Evolutionary conservation across 2,888 invertebrate species (phyloP), one percentile per base, ranked within the genome.

Genomic region (Linnaemya vulpina): DNA sequence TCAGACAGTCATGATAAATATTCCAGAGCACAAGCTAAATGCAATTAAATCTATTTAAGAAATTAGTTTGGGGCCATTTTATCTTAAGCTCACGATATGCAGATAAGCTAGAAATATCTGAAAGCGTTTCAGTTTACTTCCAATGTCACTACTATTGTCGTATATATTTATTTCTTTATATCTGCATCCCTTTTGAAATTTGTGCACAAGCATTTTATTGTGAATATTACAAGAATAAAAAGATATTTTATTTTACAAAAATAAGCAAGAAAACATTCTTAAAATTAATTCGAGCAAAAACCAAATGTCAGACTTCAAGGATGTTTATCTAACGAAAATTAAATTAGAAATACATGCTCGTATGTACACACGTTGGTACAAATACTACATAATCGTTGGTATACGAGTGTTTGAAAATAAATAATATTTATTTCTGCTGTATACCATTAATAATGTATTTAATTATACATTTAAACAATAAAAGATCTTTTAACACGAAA

Each of bases 301-400:
- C 67, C 76, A 80, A 80, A 84, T 80, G 76, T 76, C 79, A 76
- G 75, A 80, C 60, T 35, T 84, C 84, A 84, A 80, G 84, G 79
- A 73, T 80, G 75, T 76, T 78, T 25, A 78, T 51, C 49, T 60
- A n/a, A 60, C 17, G 58, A n/a, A 43, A 71, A 53, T 80, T 15
- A 75, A 78, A 79, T 77, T 20, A 68, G 4, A 74, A 74, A 55
- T 70, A 22, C 10, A 30, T 30, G 30, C 30, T 2, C 30, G 30
- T 30, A 5, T 30, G 30, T 30, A 30, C 5, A 30, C 51, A 62
- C 49, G 68, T 74, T 38, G n/a, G 35, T 58, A 35, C 17, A 40
- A 1, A 38, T 40, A n/a, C n/a, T n/a, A n/a, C n/a, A n/a, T n/a
- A n/a, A n/a, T n/a, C n/a, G n/a, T n/a, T n/a, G n/a, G n/a, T n/a